Conservation (phyloP, 2,888 invertebrate genomes). For the Hylaea fasciaria region DNA sequence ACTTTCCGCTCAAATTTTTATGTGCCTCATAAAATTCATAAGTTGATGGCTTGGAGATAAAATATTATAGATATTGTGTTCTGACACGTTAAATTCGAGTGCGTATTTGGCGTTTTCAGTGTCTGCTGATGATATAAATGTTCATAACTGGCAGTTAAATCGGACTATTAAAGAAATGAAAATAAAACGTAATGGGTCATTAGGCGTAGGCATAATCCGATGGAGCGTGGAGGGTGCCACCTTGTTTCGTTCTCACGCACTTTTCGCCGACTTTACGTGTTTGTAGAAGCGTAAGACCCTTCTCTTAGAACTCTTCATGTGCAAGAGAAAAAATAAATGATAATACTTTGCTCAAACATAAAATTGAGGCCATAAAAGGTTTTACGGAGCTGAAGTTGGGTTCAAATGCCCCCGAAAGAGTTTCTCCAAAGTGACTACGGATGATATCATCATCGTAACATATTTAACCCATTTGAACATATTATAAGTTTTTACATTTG, state of each 20-base stretch:
- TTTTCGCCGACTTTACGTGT: constrained; percentile 59
- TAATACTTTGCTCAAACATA: constrained; percentile 44
- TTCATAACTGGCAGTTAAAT: constrained; percentile 66
- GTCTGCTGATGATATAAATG: constrained; percentile 66
- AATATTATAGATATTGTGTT: constrained; percentile 61
- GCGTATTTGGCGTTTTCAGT: constrained; percentile 58
- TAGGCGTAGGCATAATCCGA: constrained; percentile 56
- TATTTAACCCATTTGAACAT: constrained; percentile 1
- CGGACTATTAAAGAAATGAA: constrained; percentile 65
- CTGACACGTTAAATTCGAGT: constrained; percentile 61
- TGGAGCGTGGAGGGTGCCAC: constrained; percentile 58
- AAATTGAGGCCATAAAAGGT: constrained; percentile 30
- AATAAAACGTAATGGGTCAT: constrained; percentile 70
- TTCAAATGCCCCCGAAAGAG: constrained; percentile 17
- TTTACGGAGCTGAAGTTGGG: constrained; percentile 18
- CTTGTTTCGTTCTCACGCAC: constrained; percentile 75
- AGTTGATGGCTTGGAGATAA: constrained; percentile 53
- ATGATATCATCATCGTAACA: constrained; percentile 2
- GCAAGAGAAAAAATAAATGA: constrained; percentile 46
- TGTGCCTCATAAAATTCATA: constrained; percentile 45
- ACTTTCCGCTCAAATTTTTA: constrained; percentile 44
- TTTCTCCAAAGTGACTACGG: constrained; percentile 13
- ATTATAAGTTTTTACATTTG: background rate
- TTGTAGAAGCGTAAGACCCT: constrained; percentile 63
- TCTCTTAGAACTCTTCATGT: constrained; percentile 62